Percentiles rank a stretch among this genome's conserved stretches.
Evolutionary conservation across 2,888 invertebrate genomes (phyloP).

Genomic region (Papilio demoleus): DNA sequence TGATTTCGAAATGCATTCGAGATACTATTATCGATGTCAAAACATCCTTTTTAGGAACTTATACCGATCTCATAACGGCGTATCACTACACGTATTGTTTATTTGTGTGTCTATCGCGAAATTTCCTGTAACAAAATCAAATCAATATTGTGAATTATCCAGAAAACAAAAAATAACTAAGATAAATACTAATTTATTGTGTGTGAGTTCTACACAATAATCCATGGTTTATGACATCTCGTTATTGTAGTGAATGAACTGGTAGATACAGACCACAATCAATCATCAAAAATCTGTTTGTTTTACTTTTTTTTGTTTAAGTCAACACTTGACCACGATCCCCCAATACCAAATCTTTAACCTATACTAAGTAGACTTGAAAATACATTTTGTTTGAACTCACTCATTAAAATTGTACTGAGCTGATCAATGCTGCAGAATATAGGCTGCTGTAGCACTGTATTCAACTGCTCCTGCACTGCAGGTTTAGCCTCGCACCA

Average conservation of each 20-base stretch:
- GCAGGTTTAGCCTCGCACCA: constrained; percentile 65
- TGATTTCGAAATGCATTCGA: no score
- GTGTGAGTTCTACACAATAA: no score
- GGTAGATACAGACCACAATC: no score
- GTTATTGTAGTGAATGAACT: no score
- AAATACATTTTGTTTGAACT: constrained; percentile 43
- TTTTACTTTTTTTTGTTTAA: no score
- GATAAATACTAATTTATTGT: no score
- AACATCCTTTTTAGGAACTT: constrained; percentile 1
- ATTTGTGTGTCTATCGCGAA: constrained; percentile 9
- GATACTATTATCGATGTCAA: no score
- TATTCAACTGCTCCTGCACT: constrained; percentile 62
- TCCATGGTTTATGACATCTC: no score
- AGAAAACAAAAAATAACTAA: neutral
- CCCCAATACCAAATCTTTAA: no score
- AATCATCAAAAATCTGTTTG: no score
- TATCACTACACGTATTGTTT: constrained; percentile 25
- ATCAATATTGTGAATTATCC: neutral
- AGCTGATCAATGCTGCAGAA: constrained; percentile 63
- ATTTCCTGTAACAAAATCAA: constrained; percentile 31
- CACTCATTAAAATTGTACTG: constrained; percentile 55
- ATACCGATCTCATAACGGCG: constrained; percentile 25
- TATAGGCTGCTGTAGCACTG: constrained; percentile 58
- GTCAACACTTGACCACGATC: no score
- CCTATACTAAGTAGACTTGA: neutral